phyloP scores from a whole-genome alignment of 2,888 invertebrate species.

The Sarcophaga caerulescens region DNA sequence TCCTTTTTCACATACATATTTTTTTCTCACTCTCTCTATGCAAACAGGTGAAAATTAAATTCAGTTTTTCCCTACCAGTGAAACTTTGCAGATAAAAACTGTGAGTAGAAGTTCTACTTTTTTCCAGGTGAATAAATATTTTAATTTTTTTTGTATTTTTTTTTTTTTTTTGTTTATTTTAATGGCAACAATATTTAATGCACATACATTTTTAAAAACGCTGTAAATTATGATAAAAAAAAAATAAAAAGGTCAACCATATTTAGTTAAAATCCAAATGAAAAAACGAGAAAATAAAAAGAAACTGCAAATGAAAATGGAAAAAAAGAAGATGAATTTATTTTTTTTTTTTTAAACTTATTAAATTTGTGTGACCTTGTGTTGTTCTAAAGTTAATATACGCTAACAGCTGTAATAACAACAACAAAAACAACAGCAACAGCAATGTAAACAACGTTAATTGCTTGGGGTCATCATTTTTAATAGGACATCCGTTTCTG shows the following conservation, averaged over 20 bases:
- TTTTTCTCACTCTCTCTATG: constrained; percentile 39
- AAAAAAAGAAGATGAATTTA: too few relatives aligned
- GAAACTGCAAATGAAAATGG: too few relatives aligned
- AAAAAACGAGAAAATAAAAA: too few relatives aligned
- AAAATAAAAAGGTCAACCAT: constrained; percentile 44
- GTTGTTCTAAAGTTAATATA: background rate
- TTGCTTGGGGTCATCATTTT: constrained; percentile 43
- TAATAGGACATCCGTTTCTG: constrained; percentile 27
- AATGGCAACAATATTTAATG: constrained; percentile 26
- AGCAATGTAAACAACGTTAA: background rate
- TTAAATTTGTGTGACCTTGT: constrained; percentile 20
- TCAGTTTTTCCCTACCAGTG: constrained; percentile 62
- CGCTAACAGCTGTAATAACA: constrained; percentile 7
- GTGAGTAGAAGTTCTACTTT: background rate
- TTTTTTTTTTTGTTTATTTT: background rate
- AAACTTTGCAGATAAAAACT: constrained; percentile 48
- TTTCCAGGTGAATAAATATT: constrained; percentile 20
- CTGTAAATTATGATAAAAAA: background rate
- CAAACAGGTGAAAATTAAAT: constrained; percentile 62
- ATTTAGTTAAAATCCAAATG: background rate
- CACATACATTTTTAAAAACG: constrained; percentile 13
- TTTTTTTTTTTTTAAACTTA: background rate
- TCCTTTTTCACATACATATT: constrained; percentile 13
- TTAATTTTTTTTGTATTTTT: background rate
- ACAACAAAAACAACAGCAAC: background rate